Evolutionary conservation across 2,797 vertebrate genomes (phyloP).

Genomic region (Sparus aurata): DNA sequence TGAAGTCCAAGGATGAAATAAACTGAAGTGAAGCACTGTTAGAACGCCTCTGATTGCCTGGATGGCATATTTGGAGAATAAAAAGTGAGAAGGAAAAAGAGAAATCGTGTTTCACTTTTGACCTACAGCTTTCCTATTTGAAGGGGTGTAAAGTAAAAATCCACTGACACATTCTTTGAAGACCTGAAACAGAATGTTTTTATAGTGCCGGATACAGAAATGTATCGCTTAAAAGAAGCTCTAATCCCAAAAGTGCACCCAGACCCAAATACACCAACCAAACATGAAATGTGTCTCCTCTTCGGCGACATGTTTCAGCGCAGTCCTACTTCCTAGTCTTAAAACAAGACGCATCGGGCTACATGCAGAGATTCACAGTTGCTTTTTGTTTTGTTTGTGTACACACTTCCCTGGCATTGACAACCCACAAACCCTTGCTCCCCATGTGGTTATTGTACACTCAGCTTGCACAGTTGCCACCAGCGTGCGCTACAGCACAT

Average conservation of each 20-base stretch:
- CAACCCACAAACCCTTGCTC: conserved; percentile 44
- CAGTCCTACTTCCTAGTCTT: conserved; percentile 2
- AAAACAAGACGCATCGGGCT: conserved; percentile 16
- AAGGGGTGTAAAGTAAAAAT: conserved; percentile 33
- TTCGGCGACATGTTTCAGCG: neutral
- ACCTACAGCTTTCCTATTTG: conserved; percentile 18
- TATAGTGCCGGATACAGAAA: conserved; percentile 13
- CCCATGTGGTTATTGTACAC: conserved; percentile 48
- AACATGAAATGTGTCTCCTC: neutral
- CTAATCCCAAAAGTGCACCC: conserved; percentile 23
- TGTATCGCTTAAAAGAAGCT: conserved; percentile 31
- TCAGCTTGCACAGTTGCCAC: conserved; percentile 55
- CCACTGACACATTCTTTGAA: conserved; percentile 38
- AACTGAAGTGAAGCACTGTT: conserved; percentile 17
- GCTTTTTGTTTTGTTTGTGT: conserved; percentile 25
- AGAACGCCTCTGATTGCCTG: conserved; percentile 21
- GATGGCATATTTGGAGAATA: conserved; percentile 17
- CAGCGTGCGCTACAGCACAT: conserved; percentile 45
- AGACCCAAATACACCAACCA: conserved; percentile 24
- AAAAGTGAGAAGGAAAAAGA: conserved; percentile 8
- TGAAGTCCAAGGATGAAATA: conserved; percentile 26
- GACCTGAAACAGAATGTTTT: conserved; percentile 21
- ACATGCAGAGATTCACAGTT: conserved; percentile 18
- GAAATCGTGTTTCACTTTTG: conserved; percentile 24
- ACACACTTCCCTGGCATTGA: conserved; percentile 43